phyloP scores from a whole-genome alignment of 2,113 vertebrate species.

The Phyllostomus discolor region DNA sequence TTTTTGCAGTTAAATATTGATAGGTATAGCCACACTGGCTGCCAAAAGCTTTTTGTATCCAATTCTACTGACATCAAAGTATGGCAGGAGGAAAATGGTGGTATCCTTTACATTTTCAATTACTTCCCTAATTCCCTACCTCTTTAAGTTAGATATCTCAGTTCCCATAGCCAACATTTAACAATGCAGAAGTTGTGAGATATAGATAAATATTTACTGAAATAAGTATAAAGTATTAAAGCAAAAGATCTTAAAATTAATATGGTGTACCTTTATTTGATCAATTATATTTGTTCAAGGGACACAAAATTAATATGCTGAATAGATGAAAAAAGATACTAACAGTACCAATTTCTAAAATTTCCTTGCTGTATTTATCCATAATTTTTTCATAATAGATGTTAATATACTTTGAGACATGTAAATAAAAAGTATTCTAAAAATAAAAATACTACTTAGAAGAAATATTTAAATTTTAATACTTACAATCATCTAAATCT shows the following conservation, averaged over 20 bases:
- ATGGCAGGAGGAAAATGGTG: not conserved
- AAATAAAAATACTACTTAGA: not conserved
- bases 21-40: not conserved
- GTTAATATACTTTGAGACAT: not conserved
- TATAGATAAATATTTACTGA: not conserved
- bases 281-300: not conserved
- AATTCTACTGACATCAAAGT: not conserved
- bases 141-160: not conserved
- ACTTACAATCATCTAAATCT: slow-evolving; percentile 97
- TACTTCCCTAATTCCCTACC: not conserved
- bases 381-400: not conserved
- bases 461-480: slow-evolving; percentile 41
- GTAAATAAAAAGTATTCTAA: not conserved
- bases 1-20: slow-evolving; percentile 1
- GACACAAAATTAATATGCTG: not conserved
- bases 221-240: not conserved
- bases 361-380: not conserved
- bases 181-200: not conserved
- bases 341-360: not conserved
- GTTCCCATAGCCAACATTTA: not conserved
- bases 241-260: not conserved
- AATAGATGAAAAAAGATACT: not conserved
- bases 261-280: not conserved
- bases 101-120: not conserved
- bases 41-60: not conserved